Evolutionary conservation across 1,140 invertebrate genomes (phyloP), one percentile per base, ranked within the genome.

Genomic region (Laupala kohalensis): DNA sequence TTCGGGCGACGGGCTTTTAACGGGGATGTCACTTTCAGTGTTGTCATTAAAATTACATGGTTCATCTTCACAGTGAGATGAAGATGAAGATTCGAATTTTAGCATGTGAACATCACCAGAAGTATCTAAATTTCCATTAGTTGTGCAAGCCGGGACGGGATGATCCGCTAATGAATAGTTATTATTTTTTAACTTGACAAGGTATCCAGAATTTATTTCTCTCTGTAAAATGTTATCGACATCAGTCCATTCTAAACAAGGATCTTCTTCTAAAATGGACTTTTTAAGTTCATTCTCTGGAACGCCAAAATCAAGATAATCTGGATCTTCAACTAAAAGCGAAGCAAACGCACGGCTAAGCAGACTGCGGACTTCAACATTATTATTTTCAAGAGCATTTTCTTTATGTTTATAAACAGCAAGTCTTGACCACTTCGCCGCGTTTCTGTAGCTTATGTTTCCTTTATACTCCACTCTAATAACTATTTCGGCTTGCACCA

Each of bases 401-500:
- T 81, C 29, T 79, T 70, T 64, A 73, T 80, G 84, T 75, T 81
- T 84, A 74, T 84, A 84, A 25, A 83, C 6, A 83, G 76, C 27
- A 82, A 79, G 28, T 29, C 73, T 73, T 23, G 84, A 84, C 84
- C 87, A 90, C 80, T 89, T 89, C n/a, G 86, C 86, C 9, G 91
- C 90, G 81, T 92, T 93, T 74, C 92, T 83, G 76, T 93, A 94
- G 80, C 90, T 92, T 66, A 88, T 90, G 80, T 87, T 91, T 74
- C 92, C 91, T 81, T 94, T 94, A 80, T 93, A 94, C 76, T 93
- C 90, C 5, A 94, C 92, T 84, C 91, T 91, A 70, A 92, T 86
- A 15, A 94, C 89, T 73, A 88, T 86, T 78, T 89, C 89, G 64
- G 86, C 85, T 76, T 91, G 89, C 4, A 93, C 87, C 74, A 92